Evolutionary conservation across 2,797 vertebrate genomes (phyloP).

Genomic region (Toxotes lorentzi): DNA sequence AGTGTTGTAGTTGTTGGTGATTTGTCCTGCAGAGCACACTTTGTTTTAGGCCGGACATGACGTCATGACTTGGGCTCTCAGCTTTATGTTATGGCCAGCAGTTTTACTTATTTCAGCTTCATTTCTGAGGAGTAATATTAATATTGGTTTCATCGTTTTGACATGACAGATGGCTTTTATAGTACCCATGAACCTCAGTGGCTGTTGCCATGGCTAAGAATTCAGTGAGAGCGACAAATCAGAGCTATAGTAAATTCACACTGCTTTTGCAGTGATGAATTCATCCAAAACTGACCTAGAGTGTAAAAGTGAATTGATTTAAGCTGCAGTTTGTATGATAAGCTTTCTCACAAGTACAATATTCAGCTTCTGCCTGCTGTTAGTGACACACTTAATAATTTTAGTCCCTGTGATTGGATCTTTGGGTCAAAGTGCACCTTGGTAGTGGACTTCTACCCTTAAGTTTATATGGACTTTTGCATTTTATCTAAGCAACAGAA

Average conservation of each 20-base stretch:
- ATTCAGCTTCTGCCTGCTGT: not conserved
- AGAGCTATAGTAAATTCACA: not conserved
- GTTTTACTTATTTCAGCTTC: not conserved
- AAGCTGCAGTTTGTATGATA: not conserved
- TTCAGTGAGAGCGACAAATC: not conserved
- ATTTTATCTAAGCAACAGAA: no score
- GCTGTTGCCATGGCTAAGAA: not conserved
- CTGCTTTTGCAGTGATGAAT: not conserved
- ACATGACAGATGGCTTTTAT: not conserved
- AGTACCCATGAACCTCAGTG: not conserved
- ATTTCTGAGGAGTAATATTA: not conserved
- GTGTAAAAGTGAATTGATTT: not conserved
- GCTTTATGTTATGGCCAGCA: not conserved
- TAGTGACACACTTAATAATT: not conserved
- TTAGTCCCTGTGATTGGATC: no score
- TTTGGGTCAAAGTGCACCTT: no score
- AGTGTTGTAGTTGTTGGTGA: no score
- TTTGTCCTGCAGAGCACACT: no score
- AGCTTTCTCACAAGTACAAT: not conserved
- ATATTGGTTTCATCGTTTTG: not conserved
- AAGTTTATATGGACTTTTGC: not conserved
- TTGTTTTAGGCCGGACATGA: no score
- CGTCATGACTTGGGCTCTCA: no score
- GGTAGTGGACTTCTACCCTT: not conserved
- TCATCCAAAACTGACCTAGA: not conserved